These are phyloP conservation scores for Lerema accius DNA, from an alignment of 1,140 invertebrate genomes.

Conservation along the genomic window DNA sequence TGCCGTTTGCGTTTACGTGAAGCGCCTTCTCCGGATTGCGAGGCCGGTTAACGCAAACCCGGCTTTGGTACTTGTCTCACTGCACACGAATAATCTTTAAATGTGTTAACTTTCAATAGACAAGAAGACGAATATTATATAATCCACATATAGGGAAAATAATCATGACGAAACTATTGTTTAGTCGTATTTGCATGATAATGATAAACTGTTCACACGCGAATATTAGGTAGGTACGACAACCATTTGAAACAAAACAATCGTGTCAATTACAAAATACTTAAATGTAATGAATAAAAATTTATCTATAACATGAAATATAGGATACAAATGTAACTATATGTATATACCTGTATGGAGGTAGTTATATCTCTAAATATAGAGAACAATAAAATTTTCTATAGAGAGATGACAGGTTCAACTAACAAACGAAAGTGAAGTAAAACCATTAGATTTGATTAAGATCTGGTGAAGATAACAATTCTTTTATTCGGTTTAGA, in stretches of 20 bases:
- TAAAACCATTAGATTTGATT: conserved; percentile 1
- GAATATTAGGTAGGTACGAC: too few relatives aligned
- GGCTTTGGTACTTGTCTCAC: background rate
- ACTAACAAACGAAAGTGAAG: background rate
- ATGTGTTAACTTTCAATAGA: background rate
- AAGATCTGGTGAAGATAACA: background rate
- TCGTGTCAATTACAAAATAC: too few relatives aligned
- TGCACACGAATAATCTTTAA: background rate
- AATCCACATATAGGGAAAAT: background rate
- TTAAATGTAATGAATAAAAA: too few relatives aligned
- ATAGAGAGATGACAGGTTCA: background rate
- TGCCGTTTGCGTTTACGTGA: conserved; percentile 23
- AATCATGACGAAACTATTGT: too few relatives aligned
- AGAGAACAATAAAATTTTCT: background rate
- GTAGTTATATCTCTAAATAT: too few relatives aligned
- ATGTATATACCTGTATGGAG: background rate
- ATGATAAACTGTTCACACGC: too few relatives aligned
- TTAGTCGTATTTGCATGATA: too few relatives aligned
- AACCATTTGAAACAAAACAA: too few relatives aligned
- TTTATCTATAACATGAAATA: too few relatives aligned
- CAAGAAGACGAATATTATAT: background rate
- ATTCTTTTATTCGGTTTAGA: conserved; percentile 1
- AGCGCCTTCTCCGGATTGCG: conserved; percentile 17
- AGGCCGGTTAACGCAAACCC: conserved; percentile 14
- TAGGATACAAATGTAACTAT: background rate